Conservation (phyloP, 2,797 vertebrate species). For the Gymnocypris eckloni region DNA sequence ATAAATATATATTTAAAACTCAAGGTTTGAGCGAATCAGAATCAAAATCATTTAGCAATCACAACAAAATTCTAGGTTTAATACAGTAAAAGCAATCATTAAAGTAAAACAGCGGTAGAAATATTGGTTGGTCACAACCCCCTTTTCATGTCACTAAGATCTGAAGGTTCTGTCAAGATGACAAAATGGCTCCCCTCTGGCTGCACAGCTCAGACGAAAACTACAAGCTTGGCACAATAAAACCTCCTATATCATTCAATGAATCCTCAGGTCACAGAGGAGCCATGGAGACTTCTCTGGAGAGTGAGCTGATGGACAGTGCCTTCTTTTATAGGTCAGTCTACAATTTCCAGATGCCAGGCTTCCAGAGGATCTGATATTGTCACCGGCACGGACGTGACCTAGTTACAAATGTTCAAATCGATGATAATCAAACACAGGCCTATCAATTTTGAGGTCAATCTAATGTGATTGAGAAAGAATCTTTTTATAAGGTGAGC, state of each 20-base stretch:
- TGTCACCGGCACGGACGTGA: constrained; percentile 14
- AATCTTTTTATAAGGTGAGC: constrained; percentile 36
- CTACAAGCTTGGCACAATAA: constrained; percentile 64
- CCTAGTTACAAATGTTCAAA: constrained; percentile 9
- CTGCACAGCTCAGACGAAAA: constrained; percentile 60
- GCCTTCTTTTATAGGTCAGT: constrained; percentile 40
- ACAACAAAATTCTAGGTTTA: background rate
- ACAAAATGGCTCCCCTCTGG: constrained; percentile 57
- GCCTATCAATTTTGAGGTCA: constrained; percentile 27
- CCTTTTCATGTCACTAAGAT: constrained; percentile 58
- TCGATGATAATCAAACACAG: constrained; percentile 13
- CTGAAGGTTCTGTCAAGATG: constrained; percentile 63
- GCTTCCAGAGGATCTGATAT: background rate
- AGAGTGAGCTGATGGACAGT: constrained; percentile 29
- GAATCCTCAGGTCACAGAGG: constrained; percentile 56
- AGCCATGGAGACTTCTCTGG: constrained; percentile 50
- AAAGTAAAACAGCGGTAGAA: constrained; percentile 52
- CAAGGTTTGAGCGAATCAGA: background rate
- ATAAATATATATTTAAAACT: background rate
- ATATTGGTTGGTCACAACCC: constrained; percentile 46
- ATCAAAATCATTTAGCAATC: background rate
- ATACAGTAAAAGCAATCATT: constrained; percentile 14
- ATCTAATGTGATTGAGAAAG: constrained; percentile 44
- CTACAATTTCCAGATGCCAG: constrained; percentile 37
- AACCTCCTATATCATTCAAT: constrained; percentile 64